phyloP scores from a whole-genome alignment of 92 coral and sea anemone species.

The Chrysogorgia sp. region DNA sequence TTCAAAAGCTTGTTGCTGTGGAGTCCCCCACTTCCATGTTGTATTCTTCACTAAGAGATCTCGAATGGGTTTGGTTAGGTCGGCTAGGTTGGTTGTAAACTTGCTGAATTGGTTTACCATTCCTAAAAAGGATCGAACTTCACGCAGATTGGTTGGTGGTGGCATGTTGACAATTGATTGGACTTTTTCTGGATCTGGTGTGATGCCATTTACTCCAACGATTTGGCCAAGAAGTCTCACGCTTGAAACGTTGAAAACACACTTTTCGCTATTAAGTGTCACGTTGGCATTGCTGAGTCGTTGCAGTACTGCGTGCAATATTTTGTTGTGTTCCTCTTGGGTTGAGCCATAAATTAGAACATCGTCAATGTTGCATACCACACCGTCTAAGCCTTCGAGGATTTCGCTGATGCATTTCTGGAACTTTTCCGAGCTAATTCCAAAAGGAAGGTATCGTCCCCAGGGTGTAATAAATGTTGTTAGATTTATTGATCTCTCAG shows the following conservation, averaged over 20 bases:
- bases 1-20: constrained; percentile 54
- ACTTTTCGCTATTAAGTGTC: constrained; percentile 48
- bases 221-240: constrained; percentile 38
- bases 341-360: constrained; percentile 54
- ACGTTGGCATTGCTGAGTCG: constrained; percentile 45
- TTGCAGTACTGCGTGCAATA: constrained; percentile 49
- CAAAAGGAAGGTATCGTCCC: constrained; percentile 59
- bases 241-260: constrained; percentile 39
- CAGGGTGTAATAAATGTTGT: constrained; percentile 63
- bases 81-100: constrained; percentile 47
- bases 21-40: constrained; percentile 65
- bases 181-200: constrained; percentile 37
- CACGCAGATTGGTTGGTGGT: constrained; percentile 9
- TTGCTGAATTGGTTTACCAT: constrained; percentile 52
- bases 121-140: constrained; percentile 46
- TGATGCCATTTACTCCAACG: no score
- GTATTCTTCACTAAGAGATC: constrained; percentile 59
- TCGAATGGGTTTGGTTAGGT: constrained; percentile 63
- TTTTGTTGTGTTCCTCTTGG: constrained; percentile 55
- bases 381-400: constrained; percentile 40
- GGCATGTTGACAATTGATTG: constrained; percentile 45
- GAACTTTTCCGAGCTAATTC: constrained; percentile 56
- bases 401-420: constrained; percentile 60
- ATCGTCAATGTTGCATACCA: constrained; percentile 64
- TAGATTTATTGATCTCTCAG: constrained; percentile 51